These are phyloP conservation scores for Dexiosoma caninum DNA, from an alignment of 2,888 invertebrate species.

Conservation along the genomic window DNA sequence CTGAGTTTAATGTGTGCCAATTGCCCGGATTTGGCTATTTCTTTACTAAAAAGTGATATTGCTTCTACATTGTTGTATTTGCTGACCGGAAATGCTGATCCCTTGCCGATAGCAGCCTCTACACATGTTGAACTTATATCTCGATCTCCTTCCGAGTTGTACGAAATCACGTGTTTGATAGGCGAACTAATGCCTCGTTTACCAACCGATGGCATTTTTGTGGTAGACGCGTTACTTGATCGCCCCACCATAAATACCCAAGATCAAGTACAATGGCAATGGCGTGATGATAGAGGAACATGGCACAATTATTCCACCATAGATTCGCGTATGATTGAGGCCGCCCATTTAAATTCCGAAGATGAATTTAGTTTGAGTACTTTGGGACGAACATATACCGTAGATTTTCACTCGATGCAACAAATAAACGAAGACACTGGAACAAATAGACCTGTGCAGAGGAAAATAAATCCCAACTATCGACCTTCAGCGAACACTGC, in stretches of 20 bases:
- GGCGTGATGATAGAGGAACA: constrained; percentile 96
- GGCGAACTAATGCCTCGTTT: constrained; percentile 98
- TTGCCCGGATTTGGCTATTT: constrained; percentile 95
- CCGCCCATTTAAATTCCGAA: constrained; percentile 94
- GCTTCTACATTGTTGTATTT: constrained; percentile 96
- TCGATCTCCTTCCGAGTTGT: constrained; percentile 95
- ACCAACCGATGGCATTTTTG: constrained; percentile 96
- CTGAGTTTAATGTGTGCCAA: constrained; percentile 96
- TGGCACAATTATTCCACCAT: constrained; percentile 96
- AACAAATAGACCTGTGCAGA: constrained; percentile 93
- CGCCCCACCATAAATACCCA: constrained; percentile 83
- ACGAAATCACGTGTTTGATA: constrained; percentile 97
- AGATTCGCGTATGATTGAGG: constrained; percentile 96
- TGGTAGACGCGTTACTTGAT: constrained; percentile 92
- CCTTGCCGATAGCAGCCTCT: constrained; percentile 68
- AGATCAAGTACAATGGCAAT: constrained; percentile 95
- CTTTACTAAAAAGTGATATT: constrained; percentile 95
- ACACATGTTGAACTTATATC: constrained; percentile 89
- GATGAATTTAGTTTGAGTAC: constrained; percentile 96
- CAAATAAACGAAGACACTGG: constrained; percentile 99
- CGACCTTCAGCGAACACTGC: constrained; percentile 69
- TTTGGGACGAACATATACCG: constrained; percentile 94
- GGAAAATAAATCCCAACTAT: constrained; percentile 84
- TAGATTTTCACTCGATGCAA: constrained; percentile 98
- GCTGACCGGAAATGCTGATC: constrained; percentile 90